Conservation (phyloP, 2,888 invertebrate species). For the Lithosia quadra region DNA sequence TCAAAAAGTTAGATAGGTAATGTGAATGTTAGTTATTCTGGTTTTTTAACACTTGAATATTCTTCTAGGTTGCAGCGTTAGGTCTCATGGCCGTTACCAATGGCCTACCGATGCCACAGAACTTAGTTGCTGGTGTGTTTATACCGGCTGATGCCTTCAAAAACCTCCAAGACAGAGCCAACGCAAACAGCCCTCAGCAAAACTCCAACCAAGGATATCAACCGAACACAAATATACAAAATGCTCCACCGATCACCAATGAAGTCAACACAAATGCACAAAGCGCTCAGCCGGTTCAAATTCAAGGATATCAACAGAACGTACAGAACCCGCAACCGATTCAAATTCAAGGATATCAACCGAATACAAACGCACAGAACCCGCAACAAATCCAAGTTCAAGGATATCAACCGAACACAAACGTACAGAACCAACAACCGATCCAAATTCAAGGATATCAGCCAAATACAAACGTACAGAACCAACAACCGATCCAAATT, state of each 20-base stretch:
- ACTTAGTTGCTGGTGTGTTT: slow-evolving; percentile 60
- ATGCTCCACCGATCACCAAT: no score
- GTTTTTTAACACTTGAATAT: background rate
- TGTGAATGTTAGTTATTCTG: no score
- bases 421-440: slow-evolving; percentile 10
- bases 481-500: slow-evolving; percentile 17
- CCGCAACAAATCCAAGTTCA: no score
- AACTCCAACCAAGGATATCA: slow-evolving; percentile 5
- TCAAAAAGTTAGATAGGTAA: no score
- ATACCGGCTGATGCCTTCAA: slow-evolving; percentile 62
- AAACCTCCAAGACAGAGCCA: slow-evolving; percentile 53
- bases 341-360: no score
- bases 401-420: slow-evolving; percentile 14
- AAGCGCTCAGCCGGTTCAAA: slow-evolving; percentile 19
- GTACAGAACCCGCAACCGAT: background rate
- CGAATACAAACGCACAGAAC: no score
- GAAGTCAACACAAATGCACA: no score
- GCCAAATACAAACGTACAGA: slow-evolving; percentile 10
- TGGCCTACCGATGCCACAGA: slow-evolving; percentile 25
- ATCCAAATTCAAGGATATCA: slow-evolving; percentile 4
- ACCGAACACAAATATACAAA: slow-evolving; percentile 15
- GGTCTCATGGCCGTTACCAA: slow-evolving; percentile 17
- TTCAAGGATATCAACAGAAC: background rate
- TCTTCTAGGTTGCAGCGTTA: slow-evolving; percentile 24
- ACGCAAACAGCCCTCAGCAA: slow-evolving; percentile 28